Evolutionary conservation across 2,113 vertebrate species (phyloP), one percentile per base, ranked within the genome.

Genomic region (Onychorhynchus coronatus): DNA sequence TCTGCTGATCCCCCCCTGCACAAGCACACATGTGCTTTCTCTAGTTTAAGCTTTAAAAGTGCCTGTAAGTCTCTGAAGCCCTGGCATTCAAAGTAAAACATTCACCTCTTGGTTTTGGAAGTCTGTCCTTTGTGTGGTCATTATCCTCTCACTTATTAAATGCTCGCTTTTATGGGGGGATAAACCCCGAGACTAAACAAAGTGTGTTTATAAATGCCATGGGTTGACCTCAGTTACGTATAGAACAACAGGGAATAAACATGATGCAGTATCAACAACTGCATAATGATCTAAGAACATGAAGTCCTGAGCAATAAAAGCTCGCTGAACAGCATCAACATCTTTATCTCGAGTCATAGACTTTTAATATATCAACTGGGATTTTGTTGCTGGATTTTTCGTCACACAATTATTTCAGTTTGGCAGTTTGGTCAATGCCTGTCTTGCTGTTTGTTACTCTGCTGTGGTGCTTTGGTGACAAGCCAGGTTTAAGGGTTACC

Each of bases 161-260:
- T 46, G 6, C 19, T 89, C 19, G 3, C 20, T 75, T 93, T 74
- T 37, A n/a, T 4, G 15, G 28, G 59, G 50, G 50, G 52, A 78
- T 86, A 80, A 88, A 65, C 24, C 47, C 39, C 20, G 10, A 86
- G 88, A 75, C 79, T 90, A 88, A 92, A 93, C 55, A 81, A 91
- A 47, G 42, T 12, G 6, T 73, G 55, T 74, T 91, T 88, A 28
- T 31, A 80, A 88, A 81, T n/a, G 35, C 47, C 12, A 8, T 1
- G 17, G 12, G 6, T 5, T 90, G 39, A 84, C 85, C 65, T 71
- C 61, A 28, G 27, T 41, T 52, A 23, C 2, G 2, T 18, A 17
- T 2, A 1, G 75, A 73, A 90, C 72, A 63, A n/a, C 42, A 0
- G 12, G 68, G 65, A 91, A 78, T 6, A 39, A 91, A 52, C 52